Evolutionary conservation across 2,888 invertebrate species (phyloP).

Genomic region (Flabesymbios commensalis): DNA sequence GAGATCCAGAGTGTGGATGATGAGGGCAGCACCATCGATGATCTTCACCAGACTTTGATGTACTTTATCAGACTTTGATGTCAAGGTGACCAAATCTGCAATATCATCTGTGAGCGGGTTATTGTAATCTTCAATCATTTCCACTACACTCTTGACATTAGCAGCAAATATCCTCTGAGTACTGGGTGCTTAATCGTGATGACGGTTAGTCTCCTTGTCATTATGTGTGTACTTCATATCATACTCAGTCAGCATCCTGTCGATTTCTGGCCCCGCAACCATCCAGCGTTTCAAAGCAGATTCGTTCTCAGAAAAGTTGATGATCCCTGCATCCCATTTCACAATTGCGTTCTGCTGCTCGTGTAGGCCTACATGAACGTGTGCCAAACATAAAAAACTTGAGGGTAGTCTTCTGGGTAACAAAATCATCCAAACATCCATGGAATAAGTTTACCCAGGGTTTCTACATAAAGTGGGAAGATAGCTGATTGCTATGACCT

Average conservation of each 20-base stretch:
- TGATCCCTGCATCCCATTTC: constrained; percentile 14
- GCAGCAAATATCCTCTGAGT: constrained; percentile 15
- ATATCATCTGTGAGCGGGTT: constrained; percentile 26
- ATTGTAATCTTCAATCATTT: constrained; percentile 16
- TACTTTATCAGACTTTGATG: constrained; percentile 12
- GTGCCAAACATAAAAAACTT: background rate
- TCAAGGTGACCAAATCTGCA: constrained; percentile 11
- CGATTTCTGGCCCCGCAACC: constrained; percentile 26
- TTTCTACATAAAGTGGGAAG: constrained; percentile 10
- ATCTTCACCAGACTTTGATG: background rate
- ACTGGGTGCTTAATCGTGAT: constrained; percentile 23
- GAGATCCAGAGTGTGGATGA: background rate
- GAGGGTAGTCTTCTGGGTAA: constrained; percentile 3
- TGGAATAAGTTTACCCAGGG: background rate
- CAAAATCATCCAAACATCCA: constrained; percentile 23
- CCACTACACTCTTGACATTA: constrained; percentile 14
- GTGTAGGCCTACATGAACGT: constrained; percentile 20
- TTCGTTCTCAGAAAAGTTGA: background rate
- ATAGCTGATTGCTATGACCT: background rate
- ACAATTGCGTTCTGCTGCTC: constrained; percentile 16
- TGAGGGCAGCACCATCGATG: background rate
- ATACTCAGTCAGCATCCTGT: constrained; percentile 19
- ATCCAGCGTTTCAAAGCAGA: constrained; percentile 22
- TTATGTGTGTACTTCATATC: background rate
- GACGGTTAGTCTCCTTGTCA: constrained; percentile 1